These are phyloP conservation scores for Anas platyrhynchos DNA, from an alignment of 2,113 vertebrate genomes.

Conservation along the genomic window DNA sequence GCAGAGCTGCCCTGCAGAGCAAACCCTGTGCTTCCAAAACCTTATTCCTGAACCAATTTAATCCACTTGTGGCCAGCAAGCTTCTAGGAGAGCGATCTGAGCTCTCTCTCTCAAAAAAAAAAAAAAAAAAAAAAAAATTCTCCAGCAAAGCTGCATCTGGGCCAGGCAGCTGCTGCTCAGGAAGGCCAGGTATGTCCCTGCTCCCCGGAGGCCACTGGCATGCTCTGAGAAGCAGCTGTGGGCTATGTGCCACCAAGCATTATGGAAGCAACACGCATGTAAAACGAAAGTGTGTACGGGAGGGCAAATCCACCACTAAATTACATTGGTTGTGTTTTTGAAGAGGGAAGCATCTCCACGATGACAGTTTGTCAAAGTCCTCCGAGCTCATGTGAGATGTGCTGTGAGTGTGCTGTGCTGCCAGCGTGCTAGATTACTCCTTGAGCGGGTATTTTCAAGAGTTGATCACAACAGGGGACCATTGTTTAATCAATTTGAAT, in stretches of 20 bases:
- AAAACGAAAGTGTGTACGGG: neutral
- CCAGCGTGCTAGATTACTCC: neutral
- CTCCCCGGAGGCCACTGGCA: neutral
- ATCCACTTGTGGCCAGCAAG: neutral
- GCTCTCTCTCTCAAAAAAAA: neutral
- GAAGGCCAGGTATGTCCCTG: neutral
- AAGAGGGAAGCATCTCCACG: neutral
- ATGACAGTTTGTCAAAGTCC: neutral
- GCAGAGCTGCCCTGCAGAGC: neutral
- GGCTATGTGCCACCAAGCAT: neutral
- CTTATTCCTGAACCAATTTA: neutral
- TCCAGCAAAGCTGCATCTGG: neutral
- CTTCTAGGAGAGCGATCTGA: neutral
- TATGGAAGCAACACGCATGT: rapidly evolving
- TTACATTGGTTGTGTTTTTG: neutral
- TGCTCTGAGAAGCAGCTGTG: neutral
- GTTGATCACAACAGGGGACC: neutral
- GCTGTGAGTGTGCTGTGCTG: neutral
- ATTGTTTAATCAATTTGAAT: neutral
- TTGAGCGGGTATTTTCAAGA: neutral
- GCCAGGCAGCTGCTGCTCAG: neutral
- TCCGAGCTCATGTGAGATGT: neutral
- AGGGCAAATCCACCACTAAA: neutral
- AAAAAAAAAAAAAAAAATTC: neutral
- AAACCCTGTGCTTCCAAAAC: rapidly evolving